Evolutionary conservation across 2,888 invertebrate genomes (phyloP), one percentile per base, ranked within the genome.

Genomic region (Drosophila pseudotalamancana): DNA sequence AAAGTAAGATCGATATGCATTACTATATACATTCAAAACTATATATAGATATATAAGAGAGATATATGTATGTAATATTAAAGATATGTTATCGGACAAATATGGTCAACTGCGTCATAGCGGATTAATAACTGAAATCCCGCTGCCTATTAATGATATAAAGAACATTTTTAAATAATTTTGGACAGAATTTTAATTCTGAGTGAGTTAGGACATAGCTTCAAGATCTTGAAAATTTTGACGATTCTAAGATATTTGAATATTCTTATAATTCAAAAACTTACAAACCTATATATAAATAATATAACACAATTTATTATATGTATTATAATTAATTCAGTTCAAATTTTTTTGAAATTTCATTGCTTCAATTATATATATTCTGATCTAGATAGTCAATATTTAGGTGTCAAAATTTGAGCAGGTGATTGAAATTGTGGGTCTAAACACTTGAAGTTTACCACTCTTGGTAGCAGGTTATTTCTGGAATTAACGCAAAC

Each of bases 51-150:
- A 31, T 16, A 55, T 29, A 19, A n/a, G 48, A 35, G 16, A 9
- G 25, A 19, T 29, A 29, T 43, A 12, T 40, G 35, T 45, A 39
- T 16, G 2, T 16, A 32, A 6, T 46, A 14, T 32, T 66, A 59
- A 46, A 45, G 61, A 64, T 68, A 68, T 18, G 61, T 71, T 80
- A 73, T 79, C 77, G 40, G n/a, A 9, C 45, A 37, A n/a, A 53
- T 68, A 67, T 35, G 11, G 11, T 32, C 46, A 67, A 45, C 66
- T 85, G 80, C 80, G 80, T 80, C 80, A 80, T 57, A 55, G 59
- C 43, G 53, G 45, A 54, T 60, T 60, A 64, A 72, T 57, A 64
- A 60, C 51, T 18, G 29, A 71, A 53, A 46, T 46, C 46, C 32
- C 27, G 14, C 25, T 31, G 14, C 19, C 40, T 18, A 43, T 9